phyloP scores from a whole-genome alignment of 2,797 vertebrate species.

The Sebastolobus alascanus region DNA sequence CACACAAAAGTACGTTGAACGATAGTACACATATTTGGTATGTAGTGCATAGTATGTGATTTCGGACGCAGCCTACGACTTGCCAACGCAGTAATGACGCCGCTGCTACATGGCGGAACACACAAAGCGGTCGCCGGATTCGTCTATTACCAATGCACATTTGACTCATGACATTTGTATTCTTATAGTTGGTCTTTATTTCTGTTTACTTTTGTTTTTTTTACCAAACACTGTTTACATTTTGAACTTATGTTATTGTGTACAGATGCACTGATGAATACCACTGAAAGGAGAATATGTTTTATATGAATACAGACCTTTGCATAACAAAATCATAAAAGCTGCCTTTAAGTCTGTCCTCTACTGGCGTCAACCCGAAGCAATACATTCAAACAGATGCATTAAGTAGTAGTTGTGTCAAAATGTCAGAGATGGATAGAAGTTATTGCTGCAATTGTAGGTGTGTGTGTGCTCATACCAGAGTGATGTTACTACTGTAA shows the following conservation, averaged over 20 bases:
- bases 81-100: too few relatives aligned
- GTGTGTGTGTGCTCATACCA: constrained; percentile 12
- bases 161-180: constrained; percentile 4
- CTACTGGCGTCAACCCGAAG: not conserved
- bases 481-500: not conserved
- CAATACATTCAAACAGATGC: not conserved
- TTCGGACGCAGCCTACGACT: too few relatives aligned
- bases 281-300: constrained; percentile 5
- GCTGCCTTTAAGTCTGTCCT: not conserved
- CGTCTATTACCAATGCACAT: constrained; percentile 4
- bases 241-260: constrained; percentile 21
- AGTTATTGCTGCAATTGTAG: not conserved
- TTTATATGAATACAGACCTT: constrained; percentile 3
- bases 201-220: constrained; percentile 18
- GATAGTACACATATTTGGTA: too few relatives aligned
- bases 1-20: too few relatives aligned
- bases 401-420: not conserved
- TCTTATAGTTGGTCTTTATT: constrained; percentile 6
- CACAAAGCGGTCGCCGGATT: too few relatives aligned
- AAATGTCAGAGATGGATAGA: constrained; percentile 10
- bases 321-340: not conserved
- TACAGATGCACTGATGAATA: constrained; percentile 38
- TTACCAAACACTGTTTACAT: constrained; percentile 47
- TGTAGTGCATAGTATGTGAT: too few relatives aligned
- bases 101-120: too few relatives aligned